phyloP scores from a whole-genome alignment of 2,797 vertebrate genomes.

The Synanceia verrucosa region DNA sequence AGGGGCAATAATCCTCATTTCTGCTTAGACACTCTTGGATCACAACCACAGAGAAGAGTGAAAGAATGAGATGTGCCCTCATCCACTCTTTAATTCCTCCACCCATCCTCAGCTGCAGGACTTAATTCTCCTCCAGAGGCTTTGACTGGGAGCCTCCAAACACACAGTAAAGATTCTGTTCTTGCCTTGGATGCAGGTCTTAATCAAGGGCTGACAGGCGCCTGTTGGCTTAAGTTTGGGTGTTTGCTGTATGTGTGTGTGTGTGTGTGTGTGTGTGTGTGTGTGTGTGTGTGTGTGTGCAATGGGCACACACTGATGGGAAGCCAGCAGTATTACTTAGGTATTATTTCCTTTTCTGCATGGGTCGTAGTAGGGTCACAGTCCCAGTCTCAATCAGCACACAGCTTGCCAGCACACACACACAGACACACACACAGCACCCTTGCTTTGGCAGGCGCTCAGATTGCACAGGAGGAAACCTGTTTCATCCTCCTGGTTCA shows the following conservation, averaged over 20 bases:
- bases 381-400: slow-evolving; percentile 59
- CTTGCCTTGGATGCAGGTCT: slow-evolving; percentile 66
- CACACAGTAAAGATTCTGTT: slow-evolving; percentile 66
- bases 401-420: slow-evolving; percentile 10
- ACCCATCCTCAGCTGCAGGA: slow-evolving; percentile 54
- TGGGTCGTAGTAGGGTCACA: slow-evolving; percentile 66
- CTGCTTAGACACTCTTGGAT: slow-evolving; percentile 59
- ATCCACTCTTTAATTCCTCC: slow-evolving; percentile 71
- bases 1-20: slow-evolving; percentile 66
- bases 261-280: slow-evolving; percentile 30
- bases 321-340: slow-evolving; percentile 59
- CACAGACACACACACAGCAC: too few species aligned
- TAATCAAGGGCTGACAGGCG: slow-evolving; percentile 76
- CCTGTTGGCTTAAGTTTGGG: slow-evolving; percentile 51
- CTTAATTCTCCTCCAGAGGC: slow-evolving; percentile 65
- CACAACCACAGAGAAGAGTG: slow-evolving; percentile 44
- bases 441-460: slow-evolving; percentile 36
- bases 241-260: slow-evolving; percentile 28
- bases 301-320: slow-evolving; percentile 40
- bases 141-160: slow-evolving; percentile 58
- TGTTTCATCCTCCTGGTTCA: slow-evolving; percentile 36
- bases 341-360: slow-evolving; percentile 67
- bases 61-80: slow-evolving; percentile 66
- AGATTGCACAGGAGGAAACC: slow-evolving; percentile 64
- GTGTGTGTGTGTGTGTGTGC: slow-evolving; percentile 31